Conservation (phyloP, 2,113 vertebrate species). For the Neolamprologus sp. region DNA sequence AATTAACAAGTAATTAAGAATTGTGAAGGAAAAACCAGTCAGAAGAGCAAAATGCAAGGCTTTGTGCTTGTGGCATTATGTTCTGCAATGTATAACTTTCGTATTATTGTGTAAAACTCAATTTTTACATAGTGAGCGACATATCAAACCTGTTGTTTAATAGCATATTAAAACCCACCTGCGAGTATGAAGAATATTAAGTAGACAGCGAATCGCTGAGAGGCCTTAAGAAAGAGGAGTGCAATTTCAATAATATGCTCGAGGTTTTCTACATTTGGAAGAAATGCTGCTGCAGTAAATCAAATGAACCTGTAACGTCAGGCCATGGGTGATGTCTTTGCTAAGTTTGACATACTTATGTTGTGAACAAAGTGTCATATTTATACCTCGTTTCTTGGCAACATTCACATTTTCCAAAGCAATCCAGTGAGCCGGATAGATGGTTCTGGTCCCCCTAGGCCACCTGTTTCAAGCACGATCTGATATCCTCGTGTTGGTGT, state of each 20-base stretch:
- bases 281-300: neutral
- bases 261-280: neutral
- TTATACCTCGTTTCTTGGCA: neutral
- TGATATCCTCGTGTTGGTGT: no score
- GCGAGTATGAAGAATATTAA: neutral
- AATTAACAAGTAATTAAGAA: neutral
- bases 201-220: fast-evolving
- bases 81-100: fast-evolving
- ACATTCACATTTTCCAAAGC: neutral
- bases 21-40: neutral
- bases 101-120: neutral
- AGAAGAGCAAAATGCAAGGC: neutral
- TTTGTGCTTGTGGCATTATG: neutral
- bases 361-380: neutral
- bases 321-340: neutral
- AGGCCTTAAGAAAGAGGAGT: fast-evolving
- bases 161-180: neutral
- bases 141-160: neutral
- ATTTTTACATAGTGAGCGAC: neutral
- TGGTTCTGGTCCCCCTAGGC: neutral
- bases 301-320: neutral
- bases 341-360: neutral
- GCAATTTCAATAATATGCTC: neutral
- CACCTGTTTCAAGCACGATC: neutral
- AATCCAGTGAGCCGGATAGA: fast-evolving